Percentiles rank a stretch among this genome's conserved stretches.
Conservation (phyloP, 2,797 vertebrate species). For the Coranthus polyacanthus region DNA sequence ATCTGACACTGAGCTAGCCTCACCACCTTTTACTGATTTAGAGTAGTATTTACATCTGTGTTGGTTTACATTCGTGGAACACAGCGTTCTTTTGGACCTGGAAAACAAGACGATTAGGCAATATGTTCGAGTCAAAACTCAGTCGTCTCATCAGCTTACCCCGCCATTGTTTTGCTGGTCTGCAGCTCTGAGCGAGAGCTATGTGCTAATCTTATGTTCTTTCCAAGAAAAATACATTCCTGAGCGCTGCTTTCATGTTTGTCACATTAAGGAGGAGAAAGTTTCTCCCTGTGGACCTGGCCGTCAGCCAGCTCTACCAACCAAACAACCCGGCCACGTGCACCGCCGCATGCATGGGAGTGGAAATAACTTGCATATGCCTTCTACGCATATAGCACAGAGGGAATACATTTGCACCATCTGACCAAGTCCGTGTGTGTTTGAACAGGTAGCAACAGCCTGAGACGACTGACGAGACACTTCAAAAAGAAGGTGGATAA, state of each 20-base stretch:
- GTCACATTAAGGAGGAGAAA: conserved; percentile 71
- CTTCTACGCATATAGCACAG: conserved; percentile 54
- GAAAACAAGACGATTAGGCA: conserved; percentile 61
- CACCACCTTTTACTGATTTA: conserved; percentile 11
- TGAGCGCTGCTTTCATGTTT: conserved; percentile 74
- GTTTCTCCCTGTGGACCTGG: conserved; percentile 66
- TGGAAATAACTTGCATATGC: conserved; percentile 39
- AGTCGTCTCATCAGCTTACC: conserved; percentile 56
- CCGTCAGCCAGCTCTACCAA: conserved; percentile 52
- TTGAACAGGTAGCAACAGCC: conserved; percentile 6
- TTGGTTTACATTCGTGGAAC: conserved; percentile 56
- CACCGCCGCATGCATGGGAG: conserved; percentile 18
- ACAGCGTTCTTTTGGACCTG: conserved; percentile 63
- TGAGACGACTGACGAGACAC: neutral
- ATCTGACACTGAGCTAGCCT: conserved; percentile 22
- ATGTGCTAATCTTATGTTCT: conserved; percentile 71
- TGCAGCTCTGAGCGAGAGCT: conserved; percentile 50
- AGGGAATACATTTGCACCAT: conserved; percentile 46
- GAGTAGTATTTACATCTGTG: conserved; percentile 53
- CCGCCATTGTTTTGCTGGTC: conserved; percentile 71
- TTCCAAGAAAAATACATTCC: conserved; percentile 81
- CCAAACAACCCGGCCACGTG: conserved; percentile 70
- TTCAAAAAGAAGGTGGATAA: too few relatives aligned
- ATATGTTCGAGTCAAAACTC: conserved; percentile 66
- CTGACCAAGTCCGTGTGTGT: conserved; percentile 1